A percentile compares a stretch with the other conserved stretches of the same genome.
Conservation (phyloP, 2,797 vertebrate species). For the Coccyzus lansbergi region DNA sequence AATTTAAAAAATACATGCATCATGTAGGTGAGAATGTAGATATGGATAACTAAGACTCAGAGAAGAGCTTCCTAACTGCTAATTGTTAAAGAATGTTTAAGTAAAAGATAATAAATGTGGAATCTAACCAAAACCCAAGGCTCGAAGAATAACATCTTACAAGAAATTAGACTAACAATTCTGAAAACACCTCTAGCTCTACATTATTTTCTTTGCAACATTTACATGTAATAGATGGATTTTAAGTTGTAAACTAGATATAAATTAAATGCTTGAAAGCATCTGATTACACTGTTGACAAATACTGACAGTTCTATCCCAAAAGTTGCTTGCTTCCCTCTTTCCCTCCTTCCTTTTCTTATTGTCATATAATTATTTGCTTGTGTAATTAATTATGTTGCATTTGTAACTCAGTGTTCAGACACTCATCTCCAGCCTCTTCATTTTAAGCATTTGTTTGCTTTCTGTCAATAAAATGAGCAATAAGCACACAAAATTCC, state of each 20-base stretch:
- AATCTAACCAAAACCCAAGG: not conserved
- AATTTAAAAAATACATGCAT: not conserved
- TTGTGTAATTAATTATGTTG: not conserved
- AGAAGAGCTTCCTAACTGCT: not conserved
- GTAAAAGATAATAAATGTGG: not conserved
- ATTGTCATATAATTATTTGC: not conserved
- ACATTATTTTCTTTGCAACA: not conserved
- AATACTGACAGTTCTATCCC: not conserved
- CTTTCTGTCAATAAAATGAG: slow-evolving; percentile 4
- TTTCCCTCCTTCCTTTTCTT: not conserved
- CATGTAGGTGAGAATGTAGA: not conserved
- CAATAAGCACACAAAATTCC: not conserved
- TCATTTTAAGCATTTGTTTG: not conserved
- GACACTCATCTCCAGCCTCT: not conserved
- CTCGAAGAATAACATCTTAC: not conserved
- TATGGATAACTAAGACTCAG: not conserved
- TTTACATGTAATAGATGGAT: not conserved
- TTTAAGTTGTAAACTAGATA: not conserved
- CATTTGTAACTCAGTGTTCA: slow-evolving; percentile 14
- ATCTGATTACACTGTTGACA: not conserved
- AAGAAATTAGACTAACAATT: not conserved
- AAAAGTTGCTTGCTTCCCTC: not conserved
- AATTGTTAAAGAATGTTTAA: not conserved
- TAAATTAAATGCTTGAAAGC: not conserved
- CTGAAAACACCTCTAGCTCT: not conserved